phyloP scores from a whole-genome alignment of 2,888 invertebrate genomes.

The Carpatolechia fugitivella region DNA sequence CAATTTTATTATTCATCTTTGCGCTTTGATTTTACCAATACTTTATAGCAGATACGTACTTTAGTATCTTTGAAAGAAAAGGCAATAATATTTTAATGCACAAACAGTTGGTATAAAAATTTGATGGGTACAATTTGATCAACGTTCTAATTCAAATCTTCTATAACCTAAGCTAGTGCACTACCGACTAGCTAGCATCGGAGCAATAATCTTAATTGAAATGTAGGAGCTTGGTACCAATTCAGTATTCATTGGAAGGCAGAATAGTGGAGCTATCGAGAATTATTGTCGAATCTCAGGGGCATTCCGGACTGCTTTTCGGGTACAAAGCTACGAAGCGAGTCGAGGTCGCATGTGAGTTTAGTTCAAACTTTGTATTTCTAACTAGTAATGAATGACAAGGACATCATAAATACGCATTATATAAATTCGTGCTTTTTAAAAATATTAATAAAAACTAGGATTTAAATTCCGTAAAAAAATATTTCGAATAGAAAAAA shows the following conservation, averaged over 20 bases:
- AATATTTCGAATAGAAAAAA: too few species aligned
- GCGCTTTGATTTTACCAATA: constrained; percentile 47
- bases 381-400: too few species aligned
- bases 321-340: constrained; percentile 17
- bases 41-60: too few species aligned
- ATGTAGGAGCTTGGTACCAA: constrained; percentile 51
- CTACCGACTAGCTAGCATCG: constrained; percentile 15
- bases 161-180: constrained; percentile 5
- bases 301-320: constrained; percentile 47
- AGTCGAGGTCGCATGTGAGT: neutral
- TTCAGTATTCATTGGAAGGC: constrained; percentile 69
- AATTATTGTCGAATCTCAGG: constrained; percentile 74
- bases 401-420: too few species aligned
- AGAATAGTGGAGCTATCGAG: constrained; percentile 66
- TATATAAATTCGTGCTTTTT: too few species aligned
- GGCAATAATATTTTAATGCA: too few species aligned
- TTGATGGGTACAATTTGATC: neutral
- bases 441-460: too few species aligned
- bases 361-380: neutral
- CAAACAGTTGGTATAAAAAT: too few species aligned
- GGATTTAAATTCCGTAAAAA: too few species aligned
- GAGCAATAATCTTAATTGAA: constrained; percentile 74
- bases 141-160: neutral
- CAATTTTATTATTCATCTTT: constrained; percentile 62
- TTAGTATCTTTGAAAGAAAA: too few species aligned